Conservation (phyloP, 1,140 invertebrate species). For the Gonatopus flavifemur region DNA sequence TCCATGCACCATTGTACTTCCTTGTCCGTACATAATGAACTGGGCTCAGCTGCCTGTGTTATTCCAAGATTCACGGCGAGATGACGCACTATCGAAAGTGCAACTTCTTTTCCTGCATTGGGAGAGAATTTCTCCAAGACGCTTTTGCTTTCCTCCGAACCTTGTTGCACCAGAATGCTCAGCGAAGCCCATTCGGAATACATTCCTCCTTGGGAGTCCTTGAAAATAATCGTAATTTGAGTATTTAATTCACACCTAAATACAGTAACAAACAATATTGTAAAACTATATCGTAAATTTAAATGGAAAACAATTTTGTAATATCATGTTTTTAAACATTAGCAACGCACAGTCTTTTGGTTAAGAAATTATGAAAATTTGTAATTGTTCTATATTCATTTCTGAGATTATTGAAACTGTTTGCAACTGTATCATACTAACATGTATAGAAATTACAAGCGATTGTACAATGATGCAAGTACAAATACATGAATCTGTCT, state of each 20-base stretch:
- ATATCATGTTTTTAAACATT: too few species aligned
- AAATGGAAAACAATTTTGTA: background rate
- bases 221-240: background rate
- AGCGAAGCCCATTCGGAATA: constrained; percentile 85
- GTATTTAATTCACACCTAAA: background rate
- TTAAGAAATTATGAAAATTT: too few species aligned
- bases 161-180: constrained; percentile 67
- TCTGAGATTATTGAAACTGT: too few species aligned
- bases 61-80: constrained; percentile 77
- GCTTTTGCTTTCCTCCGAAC: constrained; percentile 70
- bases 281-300: background rate
- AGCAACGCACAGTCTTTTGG: too few species aligned
- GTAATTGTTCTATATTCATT: too few species aligned
- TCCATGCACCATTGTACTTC: constrained; percentile 93
- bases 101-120: constrained; percentile 77
- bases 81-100: constrained; percentile 79
- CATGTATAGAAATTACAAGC: too few species aligned
- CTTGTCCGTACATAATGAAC: constrained; percentile 72
- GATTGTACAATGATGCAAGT: too few species aligned
- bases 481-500: too few species aligned
- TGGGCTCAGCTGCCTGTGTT: constrained; percentile 74
- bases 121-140: constrained; percentile 86
- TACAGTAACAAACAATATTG: constrained; percentile 4
- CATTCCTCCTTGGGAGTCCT: constrained; percentile 67
- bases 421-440: too few species aligned